A percentile compares a stretch with the other conserved stretches of the same genome.
These are phyloP conservation scores for Lophochroa leadbeateri DNA, from an alignment of 2,113 vertebrate species.

Conservation along the genomic window DNA sequence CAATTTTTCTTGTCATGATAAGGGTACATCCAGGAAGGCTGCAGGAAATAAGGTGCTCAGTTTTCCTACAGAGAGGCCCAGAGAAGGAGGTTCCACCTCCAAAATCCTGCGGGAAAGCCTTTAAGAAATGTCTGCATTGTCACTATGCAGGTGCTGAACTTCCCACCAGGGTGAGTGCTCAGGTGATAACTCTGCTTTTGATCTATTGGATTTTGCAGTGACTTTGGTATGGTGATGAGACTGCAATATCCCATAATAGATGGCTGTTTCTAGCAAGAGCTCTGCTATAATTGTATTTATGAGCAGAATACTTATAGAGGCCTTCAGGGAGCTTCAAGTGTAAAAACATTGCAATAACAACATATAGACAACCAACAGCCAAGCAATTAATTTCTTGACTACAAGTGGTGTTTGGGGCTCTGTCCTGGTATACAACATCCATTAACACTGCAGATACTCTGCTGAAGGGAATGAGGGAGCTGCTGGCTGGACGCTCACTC, in stretches of 20 bases:
- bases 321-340: conserved; percentile 63
- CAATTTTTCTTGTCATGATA: background rate
- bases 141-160: conserved; percentile 3
- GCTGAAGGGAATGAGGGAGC: background rate
- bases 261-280: conserved; percentile 63
- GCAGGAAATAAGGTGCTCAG: background rate
- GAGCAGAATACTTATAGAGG: conserved; percentile 69
- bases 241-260: conserved; percentile 64
- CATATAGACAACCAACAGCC: conserved; percentile 63
- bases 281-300: conserved; percentile 71
- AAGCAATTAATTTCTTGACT: conserved; percentile 61
- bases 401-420: conserved; percentile 24
- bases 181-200: conserved; percentile 65
- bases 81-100: background rate
- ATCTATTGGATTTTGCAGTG: conserved; percentile 65
- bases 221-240: conserved; percentile 68
- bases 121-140: background rate
- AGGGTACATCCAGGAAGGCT: background rate
- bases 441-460: background rate
- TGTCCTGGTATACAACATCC: background rate
- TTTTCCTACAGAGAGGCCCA: background rate
- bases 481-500: background rate
- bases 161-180: background rate
- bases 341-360: conserved; percentile 67
- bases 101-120: background rate